Evolutionary conservation across 2,888 invertebrate genomes (phyloP).

Genomic region (Erebia aethiops): DNA sequence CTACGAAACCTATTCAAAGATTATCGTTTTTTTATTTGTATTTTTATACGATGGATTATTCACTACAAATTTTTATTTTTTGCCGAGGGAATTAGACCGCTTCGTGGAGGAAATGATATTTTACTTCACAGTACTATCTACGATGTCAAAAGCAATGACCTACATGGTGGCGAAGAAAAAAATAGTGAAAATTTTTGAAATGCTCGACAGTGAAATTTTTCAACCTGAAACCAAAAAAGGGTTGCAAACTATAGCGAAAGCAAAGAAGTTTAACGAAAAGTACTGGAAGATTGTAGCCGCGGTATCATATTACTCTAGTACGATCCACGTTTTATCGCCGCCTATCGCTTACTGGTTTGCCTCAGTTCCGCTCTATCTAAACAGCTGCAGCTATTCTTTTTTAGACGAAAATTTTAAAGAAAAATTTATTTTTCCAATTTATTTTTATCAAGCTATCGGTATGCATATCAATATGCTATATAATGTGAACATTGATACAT

Average conservation of each 20-base stretch:
- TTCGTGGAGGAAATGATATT: conserved; percentile 60
- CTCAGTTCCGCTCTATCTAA: conserved; percentile 47
- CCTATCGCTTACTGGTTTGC: conserved; percentile 51
- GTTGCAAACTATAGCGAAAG: conserved; percentile 47
- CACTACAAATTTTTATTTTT: conserved; percentile 55
- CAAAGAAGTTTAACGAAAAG: conserved; percentile 52
- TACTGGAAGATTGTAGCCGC: conserved; percentile 55
- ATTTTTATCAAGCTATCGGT: conserved; percentile 58
- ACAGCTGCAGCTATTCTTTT: conserved; percentile 58
- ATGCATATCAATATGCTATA: conserved; percentile 57
- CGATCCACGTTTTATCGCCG: conserved; percentile 48
- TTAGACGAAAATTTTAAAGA: conserved; percentile 50
- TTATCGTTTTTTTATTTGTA: conserved; percentile 48
- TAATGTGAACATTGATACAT: conserved; percentile 59
- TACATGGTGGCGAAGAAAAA: conserved; percentile 49
- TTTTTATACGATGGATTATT: conserved; percentile 47
- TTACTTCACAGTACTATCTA: conserved; percentile 55
- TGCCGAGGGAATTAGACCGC: conserved; percentile 53
- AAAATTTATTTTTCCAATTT: conserved; percentile 54
- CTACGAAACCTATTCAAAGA: conserved; percentile 50
- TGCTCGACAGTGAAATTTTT: conserved; percentile 58
- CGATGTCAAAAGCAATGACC: conserved; percentile 56
- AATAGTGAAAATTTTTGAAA: conserved; percentile 49
- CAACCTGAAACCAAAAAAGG: conserved; percentile 49
- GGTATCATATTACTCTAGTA: conserved; percentile 49